A percentile compares a stretch with the other conserved stretches of the same genome.
phyloP scores from a whole-genome alignment of 2,797 vertebrate species.

The Spondyliosoma cantharus region DNA sequence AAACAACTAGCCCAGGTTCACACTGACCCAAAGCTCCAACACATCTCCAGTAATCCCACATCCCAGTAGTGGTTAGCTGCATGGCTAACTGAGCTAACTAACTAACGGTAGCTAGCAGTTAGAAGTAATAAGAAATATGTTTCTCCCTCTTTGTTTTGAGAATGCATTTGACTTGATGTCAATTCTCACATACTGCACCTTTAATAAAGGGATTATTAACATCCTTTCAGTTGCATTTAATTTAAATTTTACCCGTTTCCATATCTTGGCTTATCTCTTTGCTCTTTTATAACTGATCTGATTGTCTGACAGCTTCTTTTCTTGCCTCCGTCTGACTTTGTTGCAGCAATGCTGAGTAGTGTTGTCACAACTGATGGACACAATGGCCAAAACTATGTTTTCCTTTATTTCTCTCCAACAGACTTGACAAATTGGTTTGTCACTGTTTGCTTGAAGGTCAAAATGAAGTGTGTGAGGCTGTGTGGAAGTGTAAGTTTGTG shows the following conservation, averaged over 20 bases:
- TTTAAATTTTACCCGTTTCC: neutral
- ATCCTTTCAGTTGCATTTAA: neutral
- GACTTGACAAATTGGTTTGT: constrained; percentile 44
- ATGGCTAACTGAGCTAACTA: too few species aligned
- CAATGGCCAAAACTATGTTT: neutral
- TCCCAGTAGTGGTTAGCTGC: too few species aligned
- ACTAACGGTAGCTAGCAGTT: too few species aligned
- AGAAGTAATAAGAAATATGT: too few species aligned
- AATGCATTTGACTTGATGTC: too few species aligned
- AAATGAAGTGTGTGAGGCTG: constrained; percentile 24
- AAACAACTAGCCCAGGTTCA: too few species aligned
- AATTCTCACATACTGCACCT: too few species aligned
- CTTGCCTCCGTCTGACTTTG: neutral
- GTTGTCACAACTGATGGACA: constrained; percentile 5
- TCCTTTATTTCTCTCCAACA: constrained; percentile 4
- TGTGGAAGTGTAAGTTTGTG: constrained; percentile 25
- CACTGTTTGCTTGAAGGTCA: constrained; percentile 44
- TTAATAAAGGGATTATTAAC: neutral
- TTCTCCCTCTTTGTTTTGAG: too few species aligned
- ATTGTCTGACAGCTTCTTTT: neutral
- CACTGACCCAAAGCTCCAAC: too few species aligned
- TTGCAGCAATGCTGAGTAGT: neutral
- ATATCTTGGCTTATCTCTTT: neutral
- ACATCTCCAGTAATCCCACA: too few species aligned
- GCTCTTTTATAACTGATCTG: neutral